Percentiles rank a stretch among this genome's conserved stretches.
Conservation (phyloP, 1,140 invertebrate genomes). For the Yoshiicerus persimilis region DNA sequence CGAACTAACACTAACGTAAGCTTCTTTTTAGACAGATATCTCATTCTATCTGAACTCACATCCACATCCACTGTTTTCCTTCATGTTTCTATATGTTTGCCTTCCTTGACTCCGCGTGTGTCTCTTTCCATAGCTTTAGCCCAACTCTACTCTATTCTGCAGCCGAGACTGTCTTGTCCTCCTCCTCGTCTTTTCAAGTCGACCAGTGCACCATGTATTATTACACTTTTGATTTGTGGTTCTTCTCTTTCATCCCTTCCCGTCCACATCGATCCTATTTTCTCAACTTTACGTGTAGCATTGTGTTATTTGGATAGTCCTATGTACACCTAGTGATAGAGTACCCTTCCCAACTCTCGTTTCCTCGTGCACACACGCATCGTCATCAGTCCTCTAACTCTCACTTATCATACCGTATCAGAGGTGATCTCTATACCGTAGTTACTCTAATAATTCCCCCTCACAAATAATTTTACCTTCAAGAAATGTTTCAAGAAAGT, state of each 20-base stretch:
- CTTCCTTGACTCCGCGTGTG: background rate
- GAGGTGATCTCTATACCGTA: background rate
- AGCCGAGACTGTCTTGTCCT: background rate
- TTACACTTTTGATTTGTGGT: slow-evolving; percentile 34
- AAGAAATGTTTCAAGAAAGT: too few relatives aligned
- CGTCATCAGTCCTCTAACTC: too few relatives aligned
- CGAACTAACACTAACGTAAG: background rate
- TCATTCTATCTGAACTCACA: background rate
- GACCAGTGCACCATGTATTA: slow-evolving; percentile 17
- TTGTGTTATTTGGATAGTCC: background rate
- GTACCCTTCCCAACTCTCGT: background rate
- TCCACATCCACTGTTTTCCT: background rate
- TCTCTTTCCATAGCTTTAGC: background rate
- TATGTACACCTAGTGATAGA: background rate
- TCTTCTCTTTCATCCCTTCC: background rate
- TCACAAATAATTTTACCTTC: too few relatives aligned
- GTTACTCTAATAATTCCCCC: too few relatives aligned
- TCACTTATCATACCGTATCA: too few relatives aligned
- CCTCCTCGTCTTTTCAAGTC: background rate
- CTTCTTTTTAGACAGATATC: background rate
- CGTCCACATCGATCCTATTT: background rate
- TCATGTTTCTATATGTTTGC: background rate
- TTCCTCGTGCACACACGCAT: background rate
- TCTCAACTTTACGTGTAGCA: background rate
- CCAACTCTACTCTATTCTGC: background rate